Evolutionary conservation across 1,140 invertebrate species (phyloP).

Genomic region (Cataglyphis hispanica): DNA sequence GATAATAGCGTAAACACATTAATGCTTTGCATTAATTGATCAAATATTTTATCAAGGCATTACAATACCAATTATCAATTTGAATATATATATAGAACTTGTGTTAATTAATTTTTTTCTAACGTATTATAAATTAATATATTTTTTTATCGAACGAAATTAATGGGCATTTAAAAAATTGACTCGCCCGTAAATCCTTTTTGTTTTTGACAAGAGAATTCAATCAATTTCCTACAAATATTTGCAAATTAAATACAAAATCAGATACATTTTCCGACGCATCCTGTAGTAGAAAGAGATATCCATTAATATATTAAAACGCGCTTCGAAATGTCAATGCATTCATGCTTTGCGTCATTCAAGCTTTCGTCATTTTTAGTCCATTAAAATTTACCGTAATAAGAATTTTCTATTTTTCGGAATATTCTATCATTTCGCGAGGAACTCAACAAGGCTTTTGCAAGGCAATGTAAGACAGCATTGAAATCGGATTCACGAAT

Average conservation of each 20-base stretch:
- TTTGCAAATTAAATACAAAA: neutral
- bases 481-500: conserved; percentile 49
- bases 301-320: neutral
- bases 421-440: neutral
- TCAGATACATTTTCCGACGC: neutral
- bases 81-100: too few relatives aligned
- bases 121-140: neutral
- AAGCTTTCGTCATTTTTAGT: neutral
- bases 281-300: neutral
- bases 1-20: neutral
- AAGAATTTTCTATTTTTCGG: neutral
- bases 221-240: neutral
- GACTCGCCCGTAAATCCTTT: neutral
- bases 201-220: neutral
- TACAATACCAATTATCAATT: neutral
- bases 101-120: conserved; percentile 4
- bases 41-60: neutral
- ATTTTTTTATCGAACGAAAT: neutral
- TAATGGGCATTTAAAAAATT: neutral
- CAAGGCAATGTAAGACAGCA: conserved; percentile 13
- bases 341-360: neutral
- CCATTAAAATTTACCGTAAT: neutral
- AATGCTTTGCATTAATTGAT: neutral
- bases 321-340: conserved; percentile 11
- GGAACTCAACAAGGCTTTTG: neutral